These are phyloP conservation scores for Laupala kohalensis DNA, from an alignment of 1,140 invertebrate genomes.

Conservation along the genomic window DNA sequence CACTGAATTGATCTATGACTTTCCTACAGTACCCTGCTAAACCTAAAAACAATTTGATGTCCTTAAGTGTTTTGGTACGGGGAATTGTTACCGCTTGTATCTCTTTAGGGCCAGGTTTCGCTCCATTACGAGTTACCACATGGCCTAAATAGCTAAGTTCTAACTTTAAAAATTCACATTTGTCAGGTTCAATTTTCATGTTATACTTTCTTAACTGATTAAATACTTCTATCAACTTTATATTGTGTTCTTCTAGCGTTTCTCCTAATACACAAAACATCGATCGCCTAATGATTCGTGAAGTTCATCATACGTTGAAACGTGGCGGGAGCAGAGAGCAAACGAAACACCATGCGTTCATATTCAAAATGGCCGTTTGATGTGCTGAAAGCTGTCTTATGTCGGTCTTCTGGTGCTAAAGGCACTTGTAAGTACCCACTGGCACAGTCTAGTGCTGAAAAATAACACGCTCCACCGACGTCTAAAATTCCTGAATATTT, in stretches of 20 bases:
- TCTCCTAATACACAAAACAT: slow-evolving; percentile 30
- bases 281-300: slow-evolving; percentile 20
- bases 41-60: slow-evolving; percentile 22
- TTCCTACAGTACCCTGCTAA: slow-evolving; percentile 25
- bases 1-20: slow-evolving; percentile 20
- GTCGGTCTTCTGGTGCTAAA: slow-evolving; percentile 19
- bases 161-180: slow-evolving; percentile 24
- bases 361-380: slow-evolving; percentile 28
- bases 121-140: slow-evolving; percentile 11
- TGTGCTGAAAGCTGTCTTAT: slow-evolving; percentile 28
- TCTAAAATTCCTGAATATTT: slow-evolving; percentile 28
- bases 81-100: slow-evolving; percentile 13
- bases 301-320: slow-evolving; percentile 31
- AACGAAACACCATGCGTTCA: slow-evolving; percentile 25
- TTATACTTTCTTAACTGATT: slow-evolving; percentile 21
- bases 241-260: slow-evolving; percentile 25
- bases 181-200: slow-evolving; percentile 19
- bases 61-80: slow-evolving; percentile 2
- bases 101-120: slow-evolving; percentile 14
- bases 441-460: slow-evolving; percentile 30
- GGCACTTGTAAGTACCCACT: slow-evolving; percentile 26
- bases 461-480: slow-evolving; percentile 16
- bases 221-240: slow-evolving; percentile 25
- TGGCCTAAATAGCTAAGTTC: slow-evolving; percentile 5
- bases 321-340: slow-evolving; percentile 28